phyloP scores from a whole-genome alignment of 1,140 invertebrate genomes.

The Cotesia glomerata region DNA sequence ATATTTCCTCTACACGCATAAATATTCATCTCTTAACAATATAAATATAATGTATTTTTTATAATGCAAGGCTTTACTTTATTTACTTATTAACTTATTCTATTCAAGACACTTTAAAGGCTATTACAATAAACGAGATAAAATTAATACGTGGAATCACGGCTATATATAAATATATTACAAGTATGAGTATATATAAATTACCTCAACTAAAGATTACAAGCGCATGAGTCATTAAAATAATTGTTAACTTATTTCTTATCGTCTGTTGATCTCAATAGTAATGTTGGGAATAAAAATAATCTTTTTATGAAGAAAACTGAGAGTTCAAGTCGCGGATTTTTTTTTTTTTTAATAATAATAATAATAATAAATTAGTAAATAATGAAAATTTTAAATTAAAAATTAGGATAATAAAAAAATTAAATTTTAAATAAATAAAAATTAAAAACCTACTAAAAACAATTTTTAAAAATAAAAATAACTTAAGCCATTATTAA shows the following conservation, averaged over 20 bases:
- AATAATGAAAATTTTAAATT: too few relatives aligned
- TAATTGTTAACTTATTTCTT: neutral
- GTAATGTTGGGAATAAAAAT: neutral
- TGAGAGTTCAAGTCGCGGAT: too few relatives aligned
- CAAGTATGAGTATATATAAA: neutral
- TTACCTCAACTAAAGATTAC: neutral
- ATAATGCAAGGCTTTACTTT: too few relatives aligned
- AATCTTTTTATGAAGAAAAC: neutral
- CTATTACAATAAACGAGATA: neutral
- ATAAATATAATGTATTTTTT: neutral
- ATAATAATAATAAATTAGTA: too few relatives aligned
- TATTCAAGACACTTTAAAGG: neutral
- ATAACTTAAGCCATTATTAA: too few relatives aligned
- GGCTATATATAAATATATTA: neutral
- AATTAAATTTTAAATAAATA: too few relatives aligned
- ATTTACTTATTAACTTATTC: neutral
- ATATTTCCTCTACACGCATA: neutral
- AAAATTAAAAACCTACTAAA: too few relatives aligned
- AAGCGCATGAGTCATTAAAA: slow-evolving; percentile 3
- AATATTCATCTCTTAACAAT: neutral
- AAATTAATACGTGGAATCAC: neutral
- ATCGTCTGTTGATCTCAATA: slow-evolving; percentile 5
- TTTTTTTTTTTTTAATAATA: too few relatives aligned
- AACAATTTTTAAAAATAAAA: too few relatives aligned
- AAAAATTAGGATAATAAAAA: too few relatives aligned